A percentile compares a stretch with the other conserved stretches of the same genome.
These are phyloP conservation scores for Sciaenops ocellatus DNA, from an alignment of 2,797 vertebrate species.

Conservation along the genomic window DNA sequence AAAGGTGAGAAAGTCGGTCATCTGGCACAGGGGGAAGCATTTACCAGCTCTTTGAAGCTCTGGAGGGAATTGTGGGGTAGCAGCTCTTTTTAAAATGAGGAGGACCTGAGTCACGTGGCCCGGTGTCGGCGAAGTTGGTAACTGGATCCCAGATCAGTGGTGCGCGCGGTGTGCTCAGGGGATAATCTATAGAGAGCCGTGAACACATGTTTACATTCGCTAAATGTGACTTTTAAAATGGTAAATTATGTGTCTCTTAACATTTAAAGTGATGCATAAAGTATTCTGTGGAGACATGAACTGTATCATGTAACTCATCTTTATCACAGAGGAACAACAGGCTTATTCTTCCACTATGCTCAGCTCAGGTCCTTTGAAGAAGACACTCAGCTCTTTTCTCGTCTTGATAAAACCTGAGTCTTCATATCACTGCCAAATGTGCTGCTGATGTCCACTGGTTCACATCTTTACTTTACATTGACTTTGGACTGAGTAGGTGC, in stretches of 20 bases:
- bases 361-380: conserved; percentile 17
- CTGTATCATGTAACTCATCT: conserved; percentile 28
- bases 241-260: background rate
- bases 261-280: conserved; percentile 14
- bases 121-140: conserved; percentile 74
- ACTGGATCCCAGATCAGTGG: conserved; percentile 65
- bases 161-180: conserved; percentile 39
- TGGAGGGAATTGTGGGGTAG: conserved; percentile 68
- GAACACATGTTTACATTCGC: background rate
- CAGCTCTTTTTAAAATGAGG: conserved; percentile 75
- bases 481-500: background rate
- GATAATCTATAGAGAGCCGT: background rate
- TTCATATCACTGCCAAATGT: background rate
- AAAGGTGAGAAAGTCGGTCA: conserved; percentile 70
- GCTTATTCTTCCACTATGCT: conserved; percentile 8
- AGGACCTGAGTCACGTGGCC: conserved; percentile 83
- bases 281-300: conserved; percentile 18
- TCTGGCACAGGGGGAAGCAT: conserved; percentile 54
- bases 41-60: conserved; percentile 67
- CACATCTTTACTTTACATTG: background rate
- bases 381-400: background rate
- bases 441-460: background rate
- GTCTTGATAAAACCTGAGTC: conserved; percentile 1
- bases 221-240: background rate
- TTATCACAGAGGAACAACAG: conserved; percentile 33